These are phyloP conservation scores for Seriola dumerili DNA, from an alignment of 2,113 vertebrate genomes.

Conservation along the genomic window DNA sequence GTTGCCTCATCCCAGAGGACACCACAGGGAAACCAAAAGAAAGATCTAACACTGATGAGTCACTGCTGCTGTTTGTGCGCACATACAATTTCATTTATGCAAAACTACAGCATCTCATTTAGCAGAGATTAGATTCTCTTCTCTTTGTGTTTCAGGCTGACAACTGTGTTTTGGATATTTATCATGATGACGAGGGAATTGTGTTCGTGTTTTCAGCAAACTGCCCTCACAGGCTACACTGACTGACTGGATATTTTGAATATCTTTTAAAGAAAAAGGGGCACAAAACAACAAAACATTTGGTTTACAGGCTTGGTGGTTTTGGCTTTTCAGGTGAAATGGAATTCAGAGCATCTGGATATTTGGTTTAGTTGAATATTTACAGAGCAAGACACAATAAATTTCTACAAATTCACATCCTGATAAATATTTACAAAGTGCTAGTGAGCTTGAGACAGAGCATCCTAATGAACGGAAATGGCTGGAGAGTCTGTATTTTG, in stretches of 20 bases:
- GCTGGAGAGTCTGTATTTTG: too few relatives aligned
- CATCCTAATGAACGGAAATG: background rate
- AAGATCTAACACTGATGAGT: background rate
- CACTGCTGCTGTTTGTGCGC: background rate
- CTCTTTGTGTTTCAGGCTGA: background rate
- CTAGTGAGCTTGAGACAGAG: background rate
- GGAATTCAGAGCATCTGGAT: slow-evolving; percentile 34
- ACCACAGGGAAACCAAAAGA: background rate
- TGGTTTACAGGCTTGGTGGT: slow-evolving; percentile 6
- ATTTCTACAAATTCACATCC: background rate
- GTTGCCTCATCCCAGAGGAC: background rate
- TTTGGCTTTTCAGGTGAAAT: slow-evolving; percentile 25
- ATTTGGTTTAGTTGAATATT: slow-evolving; percentile 33
- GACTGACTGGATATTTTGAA: slow-evolving; percentile 17
- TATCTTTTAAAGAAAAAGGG: slow-evolving; percentile 22
- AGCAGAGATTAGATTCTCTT: background rate
- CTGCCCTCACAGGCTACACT: background rate
- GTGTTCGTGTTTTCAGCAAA: slow-evolving; percentile 22
- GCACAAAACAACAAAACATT: slow-evolving; percentile 7
- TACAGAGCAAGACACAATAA: background rate
- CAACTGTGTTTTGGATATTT: slow-evolving; percentile 1
- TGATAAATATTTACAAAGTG: slow-evolving; percentile 3
- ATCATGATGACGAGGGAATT: background rate
- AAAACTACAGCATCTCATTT: background rate
- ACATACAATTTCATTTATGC: background rate